A percentile compares a stretch with the other conserved stretches of the same genome.
phyloP scores from a whole-genome alignment of 2,113 vertebrate genomes.

The Desmodus rotundus region DNA sequence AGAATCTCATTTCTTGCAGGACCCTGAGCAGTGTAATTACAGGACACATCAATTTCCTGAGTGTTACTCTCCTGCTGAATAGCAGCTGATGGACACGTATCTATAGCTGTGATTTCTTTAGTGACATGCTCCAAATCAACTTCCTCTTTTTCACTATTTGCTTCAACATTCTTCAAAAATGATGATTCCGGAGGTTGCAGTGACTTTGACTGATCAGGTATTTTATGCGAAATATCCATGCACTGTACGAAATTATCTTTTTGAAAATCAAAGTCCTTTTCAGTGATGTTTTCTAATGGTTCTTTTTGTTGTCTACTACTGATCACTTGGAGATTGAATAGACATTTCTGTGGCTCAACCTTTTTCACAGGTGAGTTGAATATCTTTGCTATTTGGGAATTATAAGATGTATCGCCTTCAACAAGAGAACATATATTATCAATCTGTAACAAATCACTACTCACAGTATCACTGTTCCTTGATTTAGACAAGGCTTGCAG shows the following conservation, averaged over 20 bases:
- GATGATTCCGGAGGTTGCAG: neutral
- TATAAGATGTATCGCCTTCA: conserved; percentile 80
- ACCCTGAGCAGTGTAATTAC: neutral
- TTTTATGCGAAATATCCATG: neutral
- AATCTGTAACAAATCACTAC: conserved; percentile 74
- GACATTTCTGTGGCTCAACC: neutral
- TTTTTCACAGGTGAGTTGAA: conserved; percentile 63
- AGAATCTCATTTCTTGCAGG: neutral
- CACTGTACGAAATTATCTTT: neutral
- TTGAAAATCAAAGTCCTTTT: neutral
- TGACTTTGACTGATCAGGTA: neutral
- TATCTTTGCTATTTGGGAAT: conserved; percentile 83
- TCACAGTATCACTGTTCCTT: neutral
- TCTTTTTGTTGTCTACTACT: conserved; percentile 47
- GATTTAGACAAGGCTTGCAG: neutral
- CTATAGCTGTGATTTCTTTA: neutral
- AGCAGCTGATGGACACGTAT: neutral
- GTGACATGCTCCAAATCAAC: neutral
- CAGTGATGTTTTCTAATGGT: neutral
- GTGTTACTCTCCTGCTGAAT: neutral
- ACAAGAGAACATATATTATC: conserved; percentile 83
- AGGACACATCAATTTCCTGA: neutral
- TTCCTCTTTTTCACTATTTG: neutral
- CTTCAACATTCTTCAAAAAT: neutral
- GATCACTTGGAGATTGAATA: neutral